Evolutionary conservation across 2,113 vertebrate species (phyloP).

Genomic region (Formicarius rufipectus): DNA sequence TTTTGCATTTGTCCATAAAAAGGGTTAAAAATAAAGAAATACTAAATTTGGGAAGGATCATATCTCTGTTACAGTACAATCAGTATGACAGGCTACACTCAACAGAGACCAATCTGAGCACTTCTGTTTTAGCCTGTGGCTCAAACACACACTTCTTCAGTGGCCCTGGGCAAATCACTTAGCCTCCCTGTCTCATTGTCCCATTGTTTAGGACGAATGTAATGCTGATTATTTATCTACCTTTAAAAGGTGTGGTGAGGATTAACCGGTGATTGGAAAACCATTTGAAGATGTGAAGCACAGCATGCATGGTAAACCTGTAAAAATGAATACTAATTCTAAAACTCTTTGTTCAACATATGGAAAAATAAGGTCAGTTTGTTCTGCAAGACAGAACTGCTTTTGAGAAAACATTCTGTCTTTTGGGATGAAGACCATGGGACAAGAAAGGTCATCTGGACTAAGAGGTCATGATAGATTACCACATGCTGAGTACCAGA

Average conservation of each 20-base stretch:
- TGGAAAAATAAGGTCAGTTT: not conserved
- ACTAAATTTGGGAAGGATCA: not conserved
- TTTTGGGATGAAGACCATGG: not conserved
- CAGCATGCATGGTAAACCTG: not conserved
- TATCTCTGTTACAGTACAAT: not conserved
- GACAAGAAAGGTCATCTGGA: not conserved
- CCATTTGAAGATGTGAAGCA: not conserved
- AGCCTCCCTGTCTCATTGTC: not conserved
- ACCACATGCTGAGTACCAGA: not conserved
- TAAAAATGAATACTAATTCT: not conserved
- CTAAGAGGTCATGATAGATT: not conserved
- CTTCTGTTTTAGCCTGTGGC: not conserved
- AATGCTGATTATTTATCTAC: slow-evolving; percentile 6
- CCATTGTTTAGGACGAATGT: not conserved
- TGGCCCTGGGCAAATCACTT: slow-evolving; percentile 45
- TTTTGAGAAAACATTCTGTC: not conserved
- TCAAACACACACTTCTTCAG: not conserved
- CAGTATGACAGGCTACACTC: not conserved
- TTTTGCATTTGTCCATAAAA: not conserved
- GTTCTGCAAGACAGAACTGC: not conserved
- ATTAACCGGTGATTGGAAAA: not conserved
- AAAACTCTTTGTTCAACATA: not conserved
- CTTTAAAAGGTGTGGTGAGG: slow-evolving; percentile 10
- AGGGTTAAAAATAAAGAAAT: not conserved
- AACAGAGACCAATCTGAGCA: not conserved